phyloP scores from a whole-genome alignment of 2,113 vertebrate species.

The Psophia crepitans region DNA sequence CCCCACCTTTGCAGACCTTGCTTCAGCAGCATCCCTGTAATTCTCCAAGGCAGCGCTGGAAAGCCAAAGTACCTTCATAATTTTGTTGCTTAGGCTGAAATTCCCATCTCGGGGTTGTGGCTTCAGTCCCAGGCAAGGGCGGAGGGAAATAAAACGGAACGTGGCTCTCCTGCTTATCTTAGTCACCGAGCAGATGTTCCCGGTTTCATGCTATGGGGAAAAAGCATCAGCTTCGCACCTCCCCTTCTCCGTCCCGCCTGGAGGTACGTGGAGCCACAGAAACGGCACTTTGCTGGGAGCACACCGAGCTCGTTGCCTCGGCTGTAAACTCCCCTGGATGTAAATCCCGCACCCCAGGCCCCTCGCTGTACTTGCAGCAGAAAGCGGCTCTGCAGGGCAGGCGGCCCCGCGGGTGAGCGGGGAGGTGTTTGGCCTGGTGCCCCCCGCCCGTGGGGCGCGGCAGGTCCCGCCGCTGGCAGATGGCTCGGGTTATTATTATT shows the following conservation, averaged over 20 bases:
- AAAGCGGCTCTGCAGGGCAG: not conserved
- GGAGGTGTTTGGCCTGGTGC: not conserved
- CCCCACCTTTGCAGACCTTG: accelerated
- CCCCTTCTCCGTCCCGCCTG: not conserved
- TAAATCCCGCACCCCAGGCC: not conserved
- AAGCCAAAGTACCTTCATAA: not conserved
- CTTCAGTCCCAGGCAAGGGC: not conserved
- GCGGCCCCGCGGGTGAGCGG: accelerated
- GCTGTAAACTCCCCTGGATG: not conserved
- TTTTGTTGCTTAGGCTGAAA: not conserved
- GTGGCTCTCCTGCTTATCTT: not conserved
- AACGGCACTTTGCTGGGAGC: not conserved
- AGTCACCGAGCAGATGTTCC: not conserved
- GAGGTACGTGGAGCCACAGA: accelerated
- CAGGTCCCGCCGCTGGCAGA: not conserved
- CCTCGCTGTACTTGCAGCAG: not conserved
- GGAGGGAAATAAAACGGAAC: not conserved
- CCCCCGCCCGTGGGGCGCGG: not conserved
- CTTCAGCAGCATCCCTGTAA: not conserved
- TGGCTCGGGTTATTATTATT: not conserved
- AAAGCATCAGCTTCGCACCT: accelerated
- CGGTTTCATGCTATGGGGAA: not conserved
- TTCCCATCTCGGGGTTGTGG: not conserved
- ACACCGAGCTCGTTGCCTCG: not conserved
- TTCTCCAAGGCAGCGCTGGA: not conserved